Base-by-base conservation (phyloP, 2,797 vertebrate species). In the Gymnothorax javanicus region DNA sequence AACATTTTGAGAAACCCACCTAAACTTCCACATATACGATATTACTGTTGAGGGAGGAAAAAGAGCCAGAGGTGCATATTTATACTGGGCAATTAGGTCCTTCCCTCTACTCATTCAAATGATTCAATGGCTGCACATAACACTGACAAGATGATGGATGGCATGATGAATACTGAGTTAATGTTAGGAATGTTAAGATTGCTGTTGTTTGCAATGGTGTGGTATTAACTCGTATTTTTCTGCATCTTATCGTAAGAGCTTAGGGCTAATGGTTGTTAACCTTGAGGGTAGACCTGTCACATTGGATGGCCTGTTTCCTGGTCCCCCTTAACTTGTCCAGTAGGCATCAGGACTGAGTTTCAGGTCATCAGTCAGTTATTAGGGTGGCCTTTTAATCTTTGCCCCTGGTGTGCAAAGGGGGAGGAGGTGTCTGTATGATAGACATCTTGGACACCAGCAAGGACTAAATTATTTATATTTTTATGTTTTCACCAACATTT, bases 321-420 rank as follows among this genome's bases (percentile, higher is more conserved):
- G 15, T 52, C 79, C 15, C 17, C 60, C 64, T 64, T 75, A 54
- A 25, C 85, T 83, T 75, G 86, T 54, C 17, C 50, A 20, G 15
- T 17, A 67, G 84, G 58, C 17, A 59, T 56, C 11, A 54, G 7
- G 64, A 25, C 84, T 50, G 87, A 56, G 62, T 83, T n/a, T 8
- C 56, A 77, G 87, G 79, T 83, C 79, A 75, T 71, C 59, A 43
- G 87, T 77, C 85, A 86, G 67, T 86, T 85, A 77, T n/a, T 23
- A 57, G 69, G n/a, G 15, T 62, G 52, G 67, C 64, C 87, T 85
- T 79, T 86, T 83, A 54, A 77, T 84, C 87, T 71, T 58, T 77
- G 59, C 50, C 58, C 71, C 82, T n/a, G 33, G 84, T 82, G 84
- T n/a, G 59, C 43, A 11, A 20, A 20, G 50, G 15, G 43, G 50